Base-by-base conservation (phyloP, 2,113 vertebrate species). In the Engraulis encrasicolus region DNA sequence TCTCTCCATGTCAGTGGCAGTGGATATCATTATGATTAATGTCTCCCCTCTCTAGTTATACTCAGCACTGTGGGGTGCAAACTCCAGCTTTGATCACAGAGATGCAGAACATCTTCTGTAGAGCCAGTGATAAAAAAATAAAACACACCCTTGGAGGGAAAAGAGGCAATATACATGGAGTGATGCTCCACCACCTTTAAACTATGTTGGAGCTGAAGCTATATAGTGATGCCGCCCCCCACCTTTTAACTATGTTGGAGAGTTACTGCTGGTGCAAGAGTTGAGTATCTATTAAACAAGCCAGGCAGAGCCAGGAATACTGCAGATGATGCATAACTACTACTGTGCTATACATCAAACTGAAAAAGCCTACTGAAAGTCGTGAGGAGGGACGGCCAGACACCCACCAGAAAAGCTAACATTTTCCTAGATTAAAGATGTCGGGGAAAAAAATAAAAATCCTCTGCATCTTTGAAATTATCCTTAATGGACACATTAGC, bases 11-110 rank as follows among this genome's bases (percentile, higher is more conserved):
- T 12, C 79, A 50, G 84, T 83, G 0, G 15, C 79, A 50, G 84
- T 83, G 85, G 58, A 74, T 82, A 84, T 81, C 78, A 58, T 71
- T 88, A 83, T 82, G 86, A 90, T 90, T 87, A 85, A 82, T 74
- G 85, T 48, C 79, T 79, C 87, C 50, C 84, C 81, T 12, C 82
- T 77, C 77, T 50, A 83, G 48, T 54, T 58, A 54, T 78, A 83
- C 48, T 81, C 50, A 48, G 37, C 78, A 17, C 74, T 87, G 83
- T 74, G 31, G 50, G 52, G 40, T 66, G 58, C 23, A 66, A 66
- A 27, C 27, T 66, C n/a, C 1, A 49, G 52, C 74, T 78, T 48
- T 82, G n/a, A 80, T 84, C 66, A 78, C 19, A 52, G 27, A 23
- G 23, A 50, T 81, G 78, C 34, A 80, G 83, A 71, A 19, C 50